These are phyloP conservation scores for Sphecodes monilicornis DNA, from an alignment of 2,888 invertebrate species.

Conservation along the genomic window DNA sequence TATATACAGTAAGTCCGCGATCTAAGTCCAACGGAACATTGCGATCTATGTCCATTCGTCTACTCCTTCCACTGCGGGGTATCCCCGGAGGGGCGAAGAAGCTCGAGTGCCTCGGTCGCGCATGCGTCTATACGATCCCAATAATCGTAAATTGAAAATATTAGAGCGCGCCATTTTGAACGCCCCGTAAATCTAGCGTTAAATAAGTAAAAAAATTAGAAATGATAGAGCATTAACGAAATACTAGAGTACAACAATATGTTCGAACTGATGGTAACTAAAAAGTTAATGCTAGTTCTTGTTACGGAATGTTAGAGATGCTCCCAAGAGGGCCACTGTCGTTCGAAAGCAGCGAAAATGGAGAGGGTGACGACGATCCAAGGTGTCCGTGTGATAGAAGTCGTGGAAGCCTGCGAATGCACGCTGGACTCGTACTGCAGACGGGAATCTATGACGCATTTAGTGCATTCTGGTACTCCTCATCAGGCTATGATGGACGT, in stretches of 20 bases:
- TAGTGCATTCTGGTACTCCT: conserved; percentile 83
- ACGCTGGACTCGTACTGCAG: conserved; percentile 78
- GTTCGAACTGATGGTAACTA: not conserved
- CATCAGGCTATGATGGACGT: conserved; percentile 82
- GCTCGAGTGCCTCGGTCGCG: too few relatives aligned
- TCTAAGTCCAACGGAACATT: too few relatives aligned
- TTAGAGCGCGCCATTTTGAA: too few relatives aligned
- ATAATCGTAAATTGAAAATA: too few relatives aligned
- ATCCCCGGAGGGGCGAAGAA: too few relatives aligned
- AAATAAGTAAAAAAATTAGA: not conserved
- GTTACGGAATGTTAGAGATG: conserved; percentile 74
- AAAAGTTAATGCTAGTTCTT: not conserved
- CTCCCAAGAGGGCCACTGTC: conserved; percentile 79
- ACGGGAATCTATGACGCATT: conserved; percentile 79
- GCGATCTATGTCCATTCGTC: too few relatives aligned
- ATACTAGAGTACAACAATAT: too few relatives aligned
- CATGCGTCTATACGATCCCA: too few relatives aligned
- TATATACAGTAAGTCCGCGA: too few relatives aligned
- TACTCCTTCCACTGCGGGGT: too few relatives aligned
- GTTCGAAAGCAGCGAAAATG: conserved; percentile 79
- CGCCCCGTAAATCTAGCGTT: too few relatives aligned
- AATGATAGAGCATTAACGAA: not conserved
- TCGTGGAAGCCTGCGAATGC: conserved; percentile 82
- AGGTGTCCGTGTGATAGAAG: conserved; percentile 81
- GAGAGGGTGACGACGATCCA: conserved; percentile 83